Base-by-base conservation (phyloP, 1,140 invertebrate species). In the Lepidostoma basale region DNA sequence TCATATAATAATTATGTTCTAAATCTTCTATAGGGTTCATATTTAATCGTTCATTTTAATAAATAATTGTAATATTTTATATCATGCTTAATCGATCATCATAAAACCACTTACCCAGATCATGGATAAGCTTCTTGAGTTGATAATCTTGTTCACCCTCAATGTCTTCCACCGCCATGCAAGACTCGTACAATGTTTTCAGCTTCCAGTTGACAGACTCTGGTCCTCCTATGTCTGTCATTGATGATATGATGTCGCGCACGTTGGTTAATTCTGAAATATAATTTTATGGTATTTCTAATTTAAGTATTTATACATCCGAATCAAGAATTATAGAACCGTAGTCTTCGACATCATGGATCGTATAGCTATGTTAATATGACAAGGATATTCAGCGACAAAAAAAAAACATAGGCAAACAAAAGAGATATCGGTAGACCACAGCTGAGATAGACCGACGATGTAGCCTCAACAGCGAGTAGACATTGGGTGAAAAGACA, bases 151-250 rank as follows among this genome's bases (percentile, higher is more conserved):
- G 68, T 28, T 83, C 80, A 10, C 70, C 64, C 58, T 80, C 77
- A n/a, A 84, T 73, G 20, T 74, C 77, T 49, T 82, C 77, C 6
- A 80, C 73, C 9, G 76, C 75, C 76, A 81, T 75, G 67, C 82
- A 84, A 8, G 77, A 76, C 22, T 84, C 77, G 70, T 84, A 84
- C 28, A 84, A 77, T 49, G 76, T 68, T 67, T 80, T 80, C 67
- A 83, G 58, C 67, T 83, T 83, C 78, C 79, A 77, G 52, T 78
- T 75, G 2, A 82, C 74, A 3, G 76, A 76, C 9, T 75, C 75
- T 2, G 70, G 60, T 40, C 75, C 74, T n/a, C 75, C 60, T 8
- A 75, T 73, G 22, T 75, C 63, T 33, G 77, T 72, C 30, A 81
- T 54, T 10, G 78, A 81, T 8, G 78, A 73, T 12, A 83, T 75